Evolutionary conservation across 2,888 invertebrate genomes (phyloP), one percentile per base, ranked within the genome.

Genomic region (Drosophila suboccidentalis): DNA sequence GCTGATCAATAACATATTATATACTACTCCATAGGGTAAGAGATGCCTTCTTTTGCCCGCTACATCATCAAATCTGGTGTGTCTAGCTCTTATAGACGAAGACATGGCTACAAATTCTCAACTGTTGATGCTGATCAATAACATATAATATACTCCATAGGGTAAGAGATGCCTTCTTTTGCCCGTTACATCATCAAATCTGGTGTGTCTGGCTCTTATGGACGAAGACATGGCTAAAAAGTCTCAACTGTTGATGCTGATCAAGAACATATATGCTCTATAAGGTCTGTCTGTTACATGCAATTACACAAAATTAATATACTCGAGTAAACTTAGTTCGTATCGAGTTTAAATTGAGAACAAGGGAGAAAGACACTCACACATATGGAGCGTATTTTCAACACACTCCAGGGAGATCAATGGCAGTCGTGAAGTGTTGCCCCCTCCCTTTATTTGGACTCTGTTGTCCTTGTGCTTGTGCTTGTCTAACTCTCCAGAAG

Each of bases 371-470:
- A 19, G 19, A 19, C 3, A 6, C 26, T 3, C 8, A 49, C 32
- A 60, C 50, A 50, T 43, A 22, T 51, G 60, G 29, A 49, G 65
- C 80, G 72, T 74, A 81, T 87, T 84, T 84, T 89, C 78, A 89
- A 76, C 84, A 78, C 79, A 87, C 86, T 86, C 86, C 58, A 80
- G 89, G 86, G 86, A 87, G 89, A 86, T 86, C 86, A 82, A 51
- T 87, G 79, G 77, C 89, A 81, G 68, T 75, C 79, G 73, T 82
- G 87, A 82, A 84, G 79, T 87, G 82, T 73, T 64, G 74, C 71
- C n/a, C 29, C 38, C 34, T 10, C 6, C 11, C 17, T 10, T 26
- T n/a, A 10, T 9, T 17, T 11, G 3, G 3, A 2, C 17, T 8
- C 4, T 15, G 0, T 10, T n/a, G 10, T 17, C 22, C 32, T 0